Evolutionary conservation across 2,113 vertebrate genomes (phyloP).

Genomic region (Nycticorax nycticorax): DNA sequence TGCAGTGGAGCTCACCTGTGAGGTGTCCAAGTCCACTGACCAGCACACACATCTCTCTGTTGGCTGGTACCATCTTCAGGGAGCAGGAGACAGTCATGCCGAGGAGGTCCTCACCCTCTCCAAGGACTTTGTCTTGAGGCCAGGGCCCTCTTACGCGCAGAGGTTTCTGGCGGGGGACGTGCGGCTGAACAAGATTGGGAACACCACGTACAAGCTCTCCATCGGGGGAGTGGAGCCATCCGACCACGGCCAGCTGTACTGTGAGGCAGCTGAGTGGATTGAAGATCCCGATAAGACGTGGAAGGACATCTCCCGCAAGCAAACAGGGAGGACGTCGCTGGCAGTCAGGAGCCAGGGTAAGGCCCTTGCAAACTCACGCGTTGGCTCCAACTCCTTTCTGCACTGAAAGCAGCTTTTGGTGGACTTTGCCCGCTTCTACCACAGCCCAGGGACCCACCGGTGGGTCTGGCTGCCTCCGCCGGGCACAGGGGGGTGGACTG

Average conservation of each 20-base stretch:
- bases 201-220: conserved; percentile 74
- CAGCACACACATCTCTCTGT: conserved; percentile 92
- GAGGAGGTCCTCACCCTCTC: conserved; percentile 81
- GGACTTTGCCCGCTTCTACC: accelerated
- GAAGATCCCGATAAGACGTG: conserved; percentile 87
- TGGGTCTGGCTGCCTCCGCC: neutral
- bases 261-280: conserved; percentile 86
- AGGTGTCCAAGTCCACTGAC: conserved; percentile 81
- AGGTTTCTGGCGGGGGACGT: conserved; percentile 76
- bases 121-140: conserved; percentile 78
- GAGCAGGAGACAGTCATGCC: neutral
- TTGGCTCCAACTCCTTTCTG: neutral
- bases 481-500: accelerated
- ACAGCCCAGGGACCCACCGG: neutral
- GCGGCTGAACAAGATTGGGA: conserved; percentile 79
- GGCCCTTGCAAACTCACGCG: neutral
- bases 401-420: neutral
- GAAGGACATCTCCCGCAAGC: conserved; percentile 78
- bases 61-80: conserved; percentile 77
- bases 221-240: conserved; percentile 66
- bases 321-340: conserved; percentile 26
- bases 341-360: conserved; percentile 54
- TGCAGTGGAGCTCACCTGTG: conserved; percentile 76
- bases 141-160: conserved; percentile 74
- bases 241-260: conserved; percentile 83